Evolutionary conservation across 53 echinoderm and acorn worm genomes (phyloP).

Genomic region (Henricia sp.): DNA sequence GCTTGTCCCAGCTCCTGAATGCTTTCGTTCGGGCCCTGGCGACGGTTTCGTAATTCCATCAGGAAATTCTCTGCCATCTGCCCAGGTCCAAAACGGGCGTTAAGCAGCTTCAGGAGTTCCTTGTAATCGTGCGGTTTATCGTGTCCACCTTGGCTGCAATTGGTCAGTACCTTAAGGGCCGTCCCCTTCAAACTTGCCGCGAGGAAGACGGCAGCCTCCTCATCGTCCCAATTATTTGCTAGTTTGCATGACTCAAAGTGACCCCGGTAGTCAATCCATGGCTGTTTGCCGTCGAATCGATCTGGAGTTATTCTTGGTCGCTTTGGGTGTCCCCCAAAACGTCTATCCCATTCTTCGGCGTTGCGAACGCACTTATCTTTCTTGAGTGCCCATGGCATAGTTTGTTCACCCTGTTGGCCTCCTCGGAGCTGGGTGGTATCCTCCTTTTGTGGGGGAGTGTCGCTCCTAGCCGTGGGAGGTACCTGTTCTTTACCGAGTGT

Average conservation of each 20-base stretch:
- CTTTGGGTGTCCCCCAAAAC: too few relatives aligned
- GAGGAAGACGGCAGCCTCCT: constrained; percentile 19
- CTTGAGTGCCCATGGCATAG: too few relatives aligned
- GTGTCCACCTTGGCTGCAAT: neutral
- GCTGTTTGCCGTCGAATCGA: constrained; percentile 43
- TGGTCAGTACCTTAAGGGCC: neutral
- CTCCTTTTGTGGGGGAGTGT: too few relatives aligned
- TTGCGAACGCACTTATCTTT: too few relatives aligned
- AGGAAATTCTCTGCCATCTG: constrained; percentile 21
- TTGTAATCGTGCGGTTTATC: neutral
- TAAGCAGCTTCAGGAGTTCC: neutral
- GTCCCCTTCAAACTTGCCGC: constrained; percentile 1
- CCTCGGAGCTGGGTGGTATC: too few relatives aligned
- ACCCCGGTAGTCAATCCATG: constrained; percentile 42
- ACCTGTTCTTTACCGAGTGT: too few relatives aligned
- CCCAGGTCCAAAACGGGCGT: constrained; percentile 22
- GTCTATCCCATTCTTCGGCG: too few relatives aligned
- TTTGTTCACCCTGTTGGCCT: too few relatives aligned
- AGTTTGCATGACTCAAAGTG: constrained; percentile 7
- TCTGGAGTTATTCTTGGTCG: too few relatives aligned
- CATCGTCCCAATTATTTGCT: constrained; percentile 7
- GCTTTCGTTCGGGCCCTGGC: too few relatives aligned
- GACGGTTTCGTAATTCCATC: too few relatives aligned
- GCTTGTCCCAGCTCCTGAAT: neutral
- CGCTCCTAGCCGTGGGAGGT: too few relatives aligned